A percentile compares a stretch with the other conserved stretches of the same genome.
phyloP scores from a whole-genome alignment of 2,888 invertebrate species.

The Amiota minor region DNA sequence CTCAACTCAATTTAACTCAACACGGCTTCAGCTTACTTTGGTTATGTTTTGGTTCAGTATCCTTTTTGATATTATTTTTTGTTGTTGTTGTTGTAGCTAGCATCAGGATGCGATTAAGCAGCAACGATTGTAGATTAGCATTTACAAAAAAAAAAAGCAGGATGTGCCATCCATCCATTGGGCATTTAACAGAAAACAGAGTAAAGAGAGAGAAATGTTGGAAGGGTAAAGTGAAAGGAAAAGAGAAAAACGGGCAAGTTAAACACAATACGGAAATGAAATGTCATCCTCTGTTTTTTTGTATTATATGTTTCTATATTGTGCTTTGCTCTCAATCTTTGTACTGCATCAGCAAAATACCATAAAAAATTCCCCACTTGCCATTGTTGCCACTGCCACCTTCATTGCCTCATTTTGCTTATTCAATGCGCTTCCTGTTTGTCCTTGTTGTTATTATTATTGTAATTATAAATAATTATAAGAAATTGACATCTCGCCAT shows the following conservation, averaged over 20 bases:
- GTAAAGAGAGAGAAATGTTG: background rate
- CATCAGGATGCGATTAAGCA: constrained; percentile 51
- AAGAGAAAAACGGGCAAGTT: too few relatives aligned
- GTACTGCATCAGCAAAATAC: constrained; percentile 45
- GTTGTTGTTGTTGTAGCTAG: background rate
- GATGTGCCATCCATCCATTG: background rate
- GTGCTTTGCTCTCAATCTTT: constrained; percentile 9
- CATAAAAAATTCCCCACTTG: background rate
- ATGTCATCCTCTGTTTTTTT: background rate
- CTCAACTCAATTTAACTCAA: constrained; percentile 12
- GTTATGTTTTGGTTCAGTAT: too few relatives aligned
- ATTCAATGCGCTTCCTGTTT: constrained; percentile 24
- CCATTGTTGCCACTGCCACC: background rate
- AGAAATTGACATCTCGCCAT: constrained; percentile 56
- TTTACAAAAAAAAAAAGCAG: background rate
- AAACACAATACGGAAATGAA: constrained; percentile 17
- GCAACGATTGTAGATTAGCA: constrained; percentile 40
- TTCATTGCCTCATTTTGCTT: constrained; percentile 35
- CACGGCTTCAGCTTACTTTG: background rate
- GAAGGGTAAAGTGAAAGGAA: background rate
- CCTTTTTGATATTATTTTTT: too few relatives aligned
- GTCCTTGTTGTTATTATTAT: constrained; percentile 53
- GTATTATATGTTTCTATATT: background rate
- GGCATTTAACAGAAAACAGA: background rate
- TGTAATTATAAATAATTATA: constrained; percentile 64